Base-by-base conservation (phyloP, 1,140 invertebrate species). In the Temnothorax curvispinosus region DNA sequence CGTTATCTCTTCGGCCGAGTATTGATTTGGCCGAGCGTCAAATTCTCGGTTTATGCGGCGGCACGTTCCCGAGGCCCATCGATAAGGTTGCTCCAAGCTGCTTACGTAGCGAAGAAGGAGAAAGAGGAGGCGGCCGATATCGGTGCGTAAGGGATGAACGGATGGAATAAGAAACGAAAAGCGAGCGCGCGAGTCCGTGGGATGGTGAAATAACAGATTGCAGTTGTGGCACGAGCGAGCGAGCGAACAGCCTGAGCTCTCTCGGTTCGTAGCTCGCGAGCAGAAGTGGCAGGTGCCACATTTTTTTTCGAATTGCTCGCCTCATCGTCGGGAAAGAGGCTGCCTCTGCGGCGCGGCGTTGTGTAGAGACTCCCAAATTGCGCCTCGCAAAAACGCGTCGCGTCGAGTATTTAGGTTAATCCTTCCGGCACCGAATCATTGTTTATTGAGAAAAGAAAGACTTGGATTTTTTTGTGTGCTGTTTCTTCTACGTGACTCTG, bases 231-330 rank as follows among this genome's bases (percentile, higher is more conserved):
- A 94, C 91, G 93, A 93, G 93, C 92, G 89, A 27, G 64, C 64
- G 62, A 65, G 64, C 64, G 65, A 92, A 88, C 88, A 92, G 90
- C 90, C 88, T 91, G 89, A 84, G 32, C 47, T 80, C 47, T 80
- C 76, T 88, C 87, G 86, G 89, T 62, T 87, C 87, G 72, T 72
- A 74, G 90, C 88, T 92, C 90, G 89, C 90, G 86, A 88, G 90
- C 88, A 91, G 91, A 88, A 93, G 41, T 69, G 93, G 94, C 94
- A 95, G 94, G 94, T 95, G 94, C 91, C 90, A 92, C 91, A 92
- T 93, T 93, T 93, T 94, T 94, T 94, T 93, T 93, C 75, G 87
- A 91, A 91, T 84, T 86, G 87, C 86, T 88, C 74, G 86, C 58
- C 77, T 87, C 78, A 88, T 72, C 80, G 75, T 85, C 86, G 54